Conservation (phyloP, 2,113 vertebrate species). For the Gracilinanus agilis region DNA sequence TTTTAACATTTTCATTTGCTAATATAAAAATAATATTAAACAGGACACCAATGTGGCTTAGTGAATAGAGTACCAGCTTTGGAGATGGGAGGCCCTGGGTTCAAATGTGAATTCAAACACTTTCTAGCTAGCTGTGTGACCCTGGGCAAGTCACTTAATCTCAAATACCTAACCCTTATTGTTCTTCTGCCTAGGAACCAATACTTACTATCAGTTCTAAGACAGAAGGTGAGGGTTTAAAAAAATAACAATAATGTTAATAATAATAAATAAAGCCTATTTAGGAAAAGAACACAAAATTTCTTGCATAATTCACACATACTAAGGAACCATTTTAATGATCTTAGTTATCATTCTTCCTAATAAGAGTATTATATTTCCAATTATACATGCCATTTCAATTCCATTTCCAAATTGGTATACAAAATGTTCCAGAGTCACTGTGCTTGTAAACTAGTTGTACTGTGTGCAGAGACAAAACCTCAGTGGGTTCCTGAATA, state of each 20-base stretch:
- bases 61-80: too few relatives aligned
- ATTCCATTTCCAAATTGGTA: neutral
- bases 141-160: too few relatives aligned
- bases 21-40: neutral
- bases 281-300: constrained; percentile 14
- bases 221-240: too few relatives aligned
- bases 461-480: neutral
- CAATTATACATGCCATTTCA: constrained; percentile 11
- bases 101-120: too few relatives aligned
- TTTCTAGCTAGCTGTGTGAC: too few relatives aligned
- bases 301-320: constrained; percentile 3
- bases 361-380: constrained; percentile 11
- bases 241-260: neutral
- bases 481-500: neutral
- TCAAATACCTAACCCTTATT: too few relatives aligned
- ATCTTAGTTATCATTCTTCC: neutral
- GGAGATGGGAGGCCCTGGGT: too few relatives aligned
- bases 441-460: neutral
- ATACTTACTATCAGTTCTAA: too few relatives aligned
- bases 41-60: too few relatives aligned
- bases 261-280: neutral
- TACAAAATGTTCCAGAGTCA: neutral
- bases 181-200: too few relatives aligned
- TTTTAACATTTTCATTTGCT: neutral
- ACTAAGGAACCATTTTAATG: constrained; percentile 5